Evolutionary conservation across 2,888 invertebrate genomes (phyloP).

Genomic region (Empis stercorea): DNA sequence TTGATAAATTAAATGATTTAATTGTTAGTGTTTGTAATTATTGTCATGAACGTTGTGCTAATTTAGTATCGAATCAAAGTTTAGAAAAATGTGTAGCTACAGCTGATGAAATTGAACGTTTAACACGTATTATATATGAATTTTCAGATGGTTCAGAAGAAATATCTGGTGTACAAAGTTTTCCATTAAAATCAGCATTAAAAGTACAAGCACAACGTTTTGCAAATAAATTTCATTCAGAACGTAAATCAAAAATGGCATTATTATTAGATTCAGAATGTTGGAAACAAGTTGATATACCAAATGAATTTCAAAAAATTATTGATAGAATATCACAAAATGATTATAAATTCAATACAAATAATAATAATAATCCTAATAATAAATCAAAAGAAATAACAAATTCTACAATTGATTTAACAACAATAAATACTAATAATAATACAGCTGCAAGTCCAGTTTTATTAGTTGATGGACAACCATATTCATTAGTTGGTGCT

Average conservation of each 20-base stretch:
- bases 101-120: conserved; percentile 57
- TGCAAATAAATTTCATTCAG: conserved; percentile 80
- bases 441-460: conserved; percentile 40
- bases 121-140: conserved; percentile 62
- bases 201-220: conserved; percentile 83
- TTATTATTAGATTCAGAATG: conserved; percentile 77
- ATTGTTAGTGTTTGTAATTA: conserved; percentile 76
- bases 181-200: conserved; percentile 67
- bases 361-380: conserved; percentile 18
- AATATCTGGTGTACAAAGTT: conserved; percentile 61
- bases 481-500: conserved; percentile 65
- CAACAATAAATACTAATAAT: conserved; percentile 23
- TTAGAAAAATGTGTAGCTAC: conserved; percentile 58
- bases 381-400: conserved; percentile 13
- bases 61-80: conserved; percentile 67
- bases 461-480: conserved; percentile 54
- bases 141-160: conserved; percentile 66
- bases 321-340: conserved; percentile 52
- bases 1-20: conserved; percentile 60
- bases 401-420: conserved; percentile 22
- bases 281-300: conserved; percentile 90
- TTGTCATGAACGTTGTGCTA: conserved; percentile 84
- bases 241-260: conserved; percentile 72
- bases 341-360: conserved; percentile 26
- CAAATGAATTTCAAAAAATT: conserved; percentile 75